phyloP scores from a whole-genome alignment of 2,888 invertebrate species.

The Catocala nupta region DNA sequence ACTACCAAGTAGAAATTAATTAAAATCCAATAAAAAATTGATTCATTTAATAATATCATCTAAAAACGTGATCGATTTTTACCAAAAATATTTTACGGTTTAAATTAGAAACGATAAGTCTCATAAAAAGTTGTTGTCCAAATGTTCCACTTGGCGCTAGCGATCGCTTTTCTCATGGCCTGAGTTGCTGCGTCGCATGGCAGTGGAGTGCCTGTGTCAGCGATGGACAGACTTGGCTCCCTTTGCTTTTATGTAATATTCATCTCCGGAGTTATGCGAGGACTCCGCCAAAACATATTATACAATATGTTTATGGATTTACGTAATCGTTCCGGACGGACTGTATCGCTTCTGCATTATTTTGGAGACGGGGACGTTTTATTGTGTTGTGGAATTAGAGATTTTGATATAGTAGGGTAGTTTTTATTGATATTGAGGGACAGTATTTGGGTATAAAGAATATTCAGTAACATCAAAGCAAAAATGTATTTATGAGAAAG shows the following conservation, averaged over 20 bases:
- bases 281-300: constrained; percentile 73
- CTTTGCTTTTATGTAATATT: constrained; percentile 76
- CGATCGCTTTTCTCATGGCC: constrained; percentile 50
- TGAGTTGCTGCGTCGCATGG: constrained; percentile 53
- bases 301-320: constrained; percentile 69
- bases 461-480: no score
- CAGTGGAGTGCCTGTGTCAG: constrained; percentile 74
- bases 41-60: no score
- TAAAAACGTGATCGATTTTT: no score
- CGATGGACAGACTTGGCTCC: constrained; percentile 71
- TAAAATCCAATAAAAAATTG: no score
- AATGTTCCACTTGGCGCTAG: constrained; percentile 3
- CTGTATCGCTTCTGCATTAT: constrained; percentile 38
- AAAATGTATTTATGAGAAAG: no score
- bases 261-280: constrained; percentile 68
- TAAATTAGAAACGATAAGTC: no score
- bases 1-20: no score
- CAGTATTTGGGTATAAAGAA: background rate
- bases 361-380: constrained; percentile 21
- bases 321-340: constrained; percentile 53
- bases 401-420: background rate
- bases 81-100: no score
- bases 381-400: background rate
- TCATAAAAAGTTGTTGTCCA: background rate
- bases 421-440: background rate